Percentiles rank a stretch among this genome's conserved stretches.
These are phyloP conservation scores for Anhinga rufa DNA, from an alignment of 2,113 vertebrate species.

Conservation along the genomic window DNA sequence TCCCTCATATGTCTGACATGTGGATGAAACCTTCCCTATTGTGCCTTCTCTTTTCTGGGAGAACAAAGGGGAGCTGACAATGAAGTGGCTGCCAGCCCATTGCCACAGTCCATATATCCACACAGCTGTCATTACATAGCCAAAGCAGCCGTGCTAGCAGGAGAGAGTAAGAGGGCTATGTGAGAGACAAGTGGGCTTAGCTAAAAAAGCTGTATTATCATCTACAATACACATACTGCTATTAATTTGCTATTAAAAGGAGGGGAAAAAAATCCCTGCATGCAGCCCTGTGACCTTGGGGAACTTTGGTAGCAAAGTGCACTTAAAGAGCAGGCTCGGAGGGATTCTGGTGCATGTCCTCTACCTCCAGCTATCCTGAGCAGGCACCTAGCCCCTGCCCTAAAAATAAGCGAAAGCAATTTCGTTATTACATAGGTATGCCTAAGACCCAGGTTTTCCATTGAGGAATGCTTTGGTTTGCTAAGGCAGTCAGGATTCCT, in stretches of 20 bases:
- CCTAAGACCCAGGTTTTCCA: background rate
- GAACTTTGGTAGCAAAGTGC: background rate
- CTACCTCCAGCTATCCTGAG: background rate
- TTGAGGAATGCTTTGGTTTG: background rate
- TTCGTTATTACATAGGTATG: background rate
- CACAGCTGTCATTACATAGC: constrained; percentile 39
- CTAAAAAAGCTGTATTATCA: background rate
- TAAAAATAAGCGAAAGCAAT: background rate
- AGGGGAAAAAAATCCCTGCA: background rate
- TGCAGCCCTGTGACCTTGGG: background rate
- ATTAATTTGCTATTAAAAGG: background rate
- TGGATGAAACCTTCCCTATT: constrained; percentile 65
- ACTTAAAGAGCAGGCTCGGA: background rate
- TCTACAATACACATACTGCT: background rate
- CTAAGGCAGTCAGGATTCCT: constrained; percentile 18
- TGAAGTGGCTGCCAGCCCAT: constrained; percentile 56
- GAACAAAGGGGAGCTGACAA: constrained; percentile 69
- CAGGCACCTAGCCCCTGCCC: background rate
- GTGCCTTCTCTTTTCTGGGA: constrained; percentile 55
- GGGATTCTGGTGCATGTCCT: background rate
- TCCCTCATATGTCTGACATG: constrained; percentile 70
- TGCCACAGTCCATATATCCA: constrained; percentile 70
- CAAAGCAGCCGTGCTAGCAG: background rate
- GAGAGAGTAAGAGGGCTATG: background rate
- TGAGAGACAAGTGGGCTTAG: background rate